Evolutionary conservation across 1,140 invertebrate genomes (phyloP).

Genomic region (Drosophila nasuta): DNA sequence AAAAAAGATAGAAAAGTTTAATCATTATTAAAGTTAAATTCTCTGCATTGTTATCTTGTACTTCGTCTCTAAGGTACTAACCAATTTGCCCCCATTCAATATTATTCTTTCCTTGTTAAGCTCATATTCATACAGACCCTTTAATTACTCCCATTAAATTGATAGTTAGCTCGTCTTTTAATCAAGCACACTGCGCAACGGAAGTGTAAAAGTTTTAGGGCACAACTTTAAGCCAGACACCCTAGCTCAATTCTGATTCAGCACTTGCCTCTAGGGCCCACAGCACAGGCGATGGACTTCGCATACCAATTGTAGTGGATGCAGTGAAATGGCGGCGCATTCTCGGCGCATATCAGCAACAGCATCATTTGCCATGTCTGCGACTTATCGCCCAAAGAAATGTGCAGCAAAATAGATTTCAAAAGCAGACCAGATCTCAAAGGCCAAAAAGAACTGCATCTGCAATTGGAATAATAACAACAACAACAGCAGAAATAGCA

Average conservation of each 20-base stretch:
- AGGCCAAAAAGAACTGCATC: conserved; percentile 16
- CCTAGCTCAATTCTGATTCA: not conserved
- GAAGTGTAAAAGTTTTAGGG: not conserved
- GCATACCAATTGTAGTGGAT: conserved; percentile 42
- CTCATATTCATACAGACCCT: no score
- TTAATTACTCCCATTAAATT: no score
- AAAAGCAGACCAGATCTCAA: conserved; percentile 20
- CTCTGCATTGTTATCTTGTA: no score
- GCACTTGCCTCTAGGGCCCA: conserved; percentile 12
- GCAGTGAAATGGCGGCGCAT: conserved; percentile 28
- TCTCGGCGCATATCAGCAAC: conserved; percentile 54
- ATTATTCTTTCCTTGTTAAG: no score
- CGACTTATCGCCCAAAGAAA: conserved; percentile 81
- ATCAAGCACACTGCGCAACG: not conserved
- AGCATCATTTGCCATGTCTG: conserved; percentile 80
- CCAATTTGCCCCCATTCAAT: no score
- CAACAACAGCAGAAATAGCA: conserved; percentile 13
- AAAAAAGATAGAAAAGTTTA: no score
- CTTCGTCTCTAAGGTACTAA: no score
- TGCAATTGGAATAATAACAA: conserved; percentile 26
- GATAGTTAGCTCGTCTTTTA: no score
- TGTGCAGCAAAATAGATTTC: conserved; percentile 78
- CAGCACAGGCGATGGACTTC: conserved; percentile 26
- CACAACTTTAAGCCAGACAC: conserved; percentile 1
- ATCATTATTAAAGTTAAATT: no score